Percentiles rank a stretch among this genome's conserved stretches.
phyloP scores from a whole-genome alignment of 2,113 vertebrate genomes.

The Pachyramphus minor region DNA sequence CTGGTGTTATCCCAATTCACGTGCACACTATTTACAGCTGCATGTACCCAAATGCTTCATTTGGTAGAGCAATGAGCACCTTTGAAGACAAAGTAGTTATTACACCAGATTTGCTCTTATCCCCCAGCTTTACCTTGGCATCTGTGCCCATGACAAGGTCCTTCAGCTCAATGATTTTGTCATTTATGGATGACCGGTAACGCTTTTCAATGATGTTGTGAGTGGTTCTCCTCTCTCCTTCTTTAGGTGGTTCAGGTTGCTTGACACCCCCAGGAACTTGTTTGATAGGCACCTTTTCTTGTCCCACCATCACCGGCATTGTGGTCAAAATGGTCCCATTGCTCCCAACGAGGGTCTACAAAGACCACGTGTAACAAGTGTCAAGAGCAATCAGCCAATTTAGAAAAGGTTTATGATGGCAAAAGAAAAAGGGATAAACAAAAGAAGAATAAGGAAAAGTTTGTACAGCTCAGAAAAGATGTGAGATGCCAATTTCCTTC shows the following conservation, averaged over 20 bases:
- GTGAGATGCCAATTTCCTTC: background rate
- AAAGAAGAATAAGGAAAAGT: background rate
- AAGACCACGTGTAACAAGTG: accelerated
- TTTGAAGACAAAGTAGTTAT: background rate
- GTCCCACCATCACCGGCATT: constrained; percentile 92
- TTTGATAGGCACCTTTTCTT: constrained; percentile 95
- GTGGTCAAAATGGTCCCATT: constrained; percentile 92
- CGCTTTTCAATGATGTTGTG: constrained; percentile 99
- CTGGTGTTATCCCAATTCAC: background rate
- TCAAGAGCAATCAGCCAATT: background rate
- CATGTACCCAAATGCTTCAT: background rate
- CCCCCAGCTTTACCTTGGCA: constrained; percentile 82
- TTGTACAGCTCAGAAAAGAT: background rate
- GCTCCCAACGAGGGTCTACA: constrained; percentile 91
- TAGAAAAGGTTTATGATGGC: background rate
- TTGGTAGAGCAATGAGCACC: background rate
- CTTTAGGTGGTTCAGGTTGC: constrained; percentile 84
- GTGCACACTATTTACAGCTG: background rate
- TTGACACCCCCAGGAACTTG: constrained; percentile 80
- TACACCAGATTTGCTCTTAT: background rate
- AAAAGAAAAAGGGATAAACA: background rate
- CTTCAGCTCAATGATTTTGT: constrained; percentile 95
- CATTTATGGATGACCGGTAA: constrained; percentile 96
- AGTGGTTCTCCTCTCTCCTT: constrained; percentile 94
- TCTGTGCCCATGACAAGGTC: constrained; percentile 96